Conservation (phyloP, 2,888 invertebrate genomes). For the Orchesella flavescens region DNA sequence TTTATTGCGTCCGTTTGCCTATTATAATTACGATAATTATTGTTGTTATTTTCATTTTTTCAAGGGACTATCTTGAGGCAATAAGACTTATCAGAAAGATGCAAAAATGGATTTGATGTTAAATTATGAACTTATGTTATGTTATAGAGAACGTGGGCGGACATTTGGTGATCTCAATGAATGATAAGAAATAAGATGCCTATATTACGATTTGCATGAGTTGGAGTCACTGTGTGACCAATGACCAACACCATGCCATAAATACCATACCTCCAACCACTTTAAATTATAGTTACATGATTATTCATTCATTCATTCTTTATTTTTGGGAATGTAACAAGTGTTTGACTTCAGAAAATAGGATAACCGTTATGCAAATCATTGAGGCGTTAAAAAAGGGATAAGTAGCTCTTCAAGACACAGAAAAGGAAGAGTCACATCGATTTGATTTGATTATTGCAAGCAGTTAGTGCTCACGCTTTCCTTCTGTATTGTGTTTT, state of each 20-base stretch:
- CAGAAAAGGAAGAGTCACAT: background rate
- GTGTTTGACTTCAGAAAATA: background rate
- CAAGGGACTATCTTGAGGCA: too few species aligned
- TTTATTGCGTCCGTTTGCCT: background rate
- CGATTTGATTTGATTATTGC: too few species aligned
- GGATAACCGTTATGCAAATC: constrained; percentile 23
- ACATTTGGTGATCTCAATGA: background rate
- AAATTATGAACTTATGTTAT: background rate
- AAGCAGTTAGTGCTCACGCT: background rate
- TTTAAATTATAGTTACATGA: background rate
- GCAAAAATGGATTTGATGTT: background rate
- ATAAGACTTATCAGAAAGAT: too few species aligned
- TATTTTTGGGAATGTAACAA: background rate
- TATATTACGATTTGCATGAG: too few species aligned
- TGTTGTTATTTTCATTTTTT: background rate
- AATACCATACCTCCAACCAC: too few species aligned
- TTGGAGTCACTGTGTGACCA: too few species aligned
- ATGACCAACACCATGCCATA: too few species aligned
- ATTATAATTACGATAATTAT: constrained; percentile 2
- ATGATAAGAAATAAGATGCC: background rate
- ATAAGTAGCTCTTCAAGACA: constrained; percentile 8
- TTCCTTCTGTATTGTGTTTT: background rate
- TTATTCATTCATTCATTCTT: background rate
- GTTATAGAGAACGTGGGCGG: background rate
- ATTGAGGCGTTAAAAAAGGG: background rate